Conservation (phyloP, 2,797 vertebrate genomes). For the Onychomys arenicola region DNA sequence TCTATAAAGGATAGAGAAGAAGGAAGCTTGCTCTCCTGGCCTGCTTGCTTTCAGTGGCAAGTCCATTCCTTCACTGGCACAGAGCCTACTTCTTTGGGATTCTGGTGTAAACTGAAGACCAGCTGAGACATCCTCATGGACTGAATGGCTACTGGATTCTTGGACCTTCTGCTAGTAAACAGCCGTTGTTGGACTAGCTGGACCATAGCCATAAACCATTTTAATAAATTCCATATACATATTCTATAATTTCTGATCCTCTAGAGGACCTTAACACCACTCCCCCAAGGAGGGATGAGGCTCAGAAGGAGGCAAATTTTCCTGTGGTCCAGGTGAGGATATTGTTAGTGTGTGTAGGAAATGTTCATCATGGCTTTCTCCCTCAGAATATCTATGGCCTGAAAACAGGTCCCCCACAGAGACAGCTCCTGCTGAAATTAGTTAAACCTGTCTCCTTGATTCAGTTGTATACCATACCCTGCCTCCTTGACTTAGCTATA, state of each 20-base stretch:
- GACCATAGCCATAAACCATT: background rate
- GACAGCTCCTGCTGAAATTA: background rate
- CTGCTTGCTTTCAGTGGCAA: background rate
- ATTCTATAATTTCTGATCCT: background rate
- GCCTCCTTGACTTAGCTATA: background rate
- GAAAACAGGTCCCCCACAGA: background rate
- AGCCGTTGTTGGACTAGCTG: background rate
- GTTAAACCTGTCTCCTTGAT: background rate
- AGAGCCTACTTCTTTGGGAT: background rate
- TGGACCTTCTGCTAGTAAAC: background rate
- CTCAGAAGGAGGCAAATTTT: background rate
- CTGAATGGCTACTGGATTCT: background rate
- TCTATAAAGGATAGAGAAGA: background rate
- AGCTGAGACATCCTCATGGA: background rate
- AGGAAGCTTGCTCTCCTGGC: background rate
- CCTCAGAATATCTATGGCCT: background rate
- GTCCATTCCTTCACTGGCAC: background rate
- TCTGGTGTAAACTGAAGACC: background rate
- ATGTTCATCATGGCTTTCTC: background rate
- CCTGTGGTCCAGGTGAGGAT: background rate
- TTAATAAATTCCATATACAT: background rate
- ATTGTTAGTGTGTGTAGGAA: background rate
- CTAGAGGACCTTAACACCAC: background rate
- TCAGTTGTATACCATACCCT: no score
- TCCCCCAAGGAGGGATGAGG: background rate